Evolutionary conservation across 37 sponge, comb jelly and placozoan species (phyloP).

Genomic region (Crambe crambe): DNA sequence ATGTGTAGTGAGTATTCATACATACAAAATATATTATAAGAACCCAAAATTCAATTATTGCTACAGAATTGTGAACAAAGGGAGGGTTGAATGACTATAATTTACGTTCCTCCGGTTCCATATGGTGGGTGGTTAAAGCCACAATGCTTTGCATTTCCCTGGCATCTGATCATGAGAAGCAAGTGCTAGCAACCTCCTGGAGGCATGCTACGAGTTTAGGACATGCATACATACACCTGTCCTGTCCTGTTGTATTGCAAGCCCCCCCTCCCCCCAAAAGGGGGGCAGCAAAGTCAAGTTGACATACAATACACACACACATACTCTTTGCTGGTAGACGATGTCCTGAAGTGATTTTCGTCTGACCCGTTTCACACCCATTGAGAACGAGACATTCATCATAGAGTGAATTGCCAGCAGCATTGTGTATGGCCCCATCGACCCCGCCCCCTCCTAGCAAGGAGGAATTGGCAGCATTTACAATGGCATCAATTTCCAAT

Average conservation of each 20-base stretch:
- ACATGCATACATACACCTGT: too few relatives aligned
- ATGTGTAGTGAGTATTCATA: background rate
- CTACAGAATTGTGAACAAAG: too few relatives aligned
- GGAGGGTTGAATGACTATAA: too few relatives aligned
- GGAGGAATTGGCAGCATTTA: slow-evolving; percentile 94
- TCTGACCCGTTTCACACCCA: slow-evolving; percentile 79
- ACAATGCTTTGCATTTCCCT: too few relatives aligned
- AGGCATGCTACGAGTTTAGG: too few relatives aligned
- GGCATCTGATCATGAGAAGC: too few relatives aligned
- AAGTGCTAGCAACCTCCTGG: too few relatives aligned
- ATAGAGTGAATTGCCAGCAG: slow-evolving; percentile 68
- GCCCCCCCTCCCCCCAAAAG: too few relatives aligned
- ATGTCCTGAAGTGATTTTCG: slow-evolving; percentile 74
- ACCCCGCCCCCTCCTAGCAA: slow-evolving; percentile 97
- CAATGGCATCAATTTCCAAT: slow-evolving; percentile 94
- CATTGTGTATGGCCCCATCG: slow-evolving; percentile 91
- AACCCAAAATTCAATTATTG: background rate
- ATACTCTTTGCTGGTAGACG: slow-evolving; percentile 86
- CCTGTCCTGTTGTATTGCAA: too few relatives aligned
- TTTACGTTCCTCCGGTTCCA: too few relatives aligned
- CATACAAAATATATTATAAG: background rate
- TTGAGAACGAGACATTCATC: slow-evolving; percentile 70
- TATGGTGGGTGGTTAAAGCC: too few relatives aligned
- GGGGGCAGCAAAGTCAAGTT: too few relatives aligned
- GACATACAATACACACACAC: slow-evolving; percentile 1